Conservation (phyloP, 2,113 vertebrate genomes). For the Erythrolamprus reginae region DNA sequence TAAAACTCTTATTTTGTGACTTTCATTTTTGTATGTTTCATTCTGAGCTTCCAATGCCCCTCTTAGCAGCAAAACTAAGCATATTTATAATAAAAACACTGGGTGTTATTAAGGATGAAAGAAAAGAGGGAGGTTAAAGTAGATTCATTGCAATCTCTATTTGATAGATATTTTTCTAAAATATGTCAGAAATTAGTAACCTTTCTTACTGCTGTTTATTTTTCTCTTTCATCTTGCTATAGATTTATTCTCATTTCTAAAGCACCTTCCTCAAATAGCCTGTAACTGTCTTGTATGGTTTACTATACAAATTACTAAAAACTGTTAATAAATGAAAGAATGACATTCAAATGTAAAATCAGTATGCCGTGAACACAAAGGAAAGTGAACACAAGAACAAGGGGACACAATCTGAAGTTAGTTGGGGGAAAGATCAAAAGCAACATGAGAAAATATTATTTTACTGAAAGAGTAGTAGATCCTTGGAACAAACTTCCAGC, state of each 20-base stretch:
- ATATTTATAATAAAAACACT: not conserved
- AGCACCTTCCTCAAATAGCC: slow-evolving; percentile 42
- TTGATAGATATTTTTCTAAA: slow-evolving; percentile 37
- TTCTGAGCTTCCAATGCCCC: not conserved
- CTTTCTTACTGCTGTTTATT: not conserved
- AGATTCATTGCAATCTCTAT: not conserved
- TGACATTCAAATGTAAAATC: slow-evolving; percentile 31
- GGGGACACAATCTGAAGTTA: too few species aligned
- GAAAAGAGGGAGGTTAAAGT: not conserved
- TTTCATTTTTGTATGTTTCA: not conserved
- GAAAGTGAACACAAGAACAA: too few species aligned
- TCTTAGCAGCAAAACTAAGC: not conserved
- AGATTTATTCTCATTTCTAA: slow-evolving; percentile 43
- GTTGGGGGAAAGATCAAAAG: too few species aligned
- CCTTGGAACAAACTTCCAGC: too few species aligned
- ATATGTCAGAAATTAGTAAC: slow-evolving; percentile 29
- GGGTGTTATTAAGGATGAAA: slow-evolving; percentile 7
- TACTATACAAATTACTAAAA: slow-evolving; percentile 28
- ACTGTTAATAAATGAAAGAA: slow-evolving; percentile 21
- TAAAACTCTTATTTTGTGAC: not conserved
- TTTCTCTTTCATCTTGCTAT: slow-evolving; percentile 36
- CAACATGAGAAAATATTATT: too few species aligned
- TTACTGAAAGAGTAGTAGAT: too few species aligned
- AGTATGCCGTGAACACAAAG: too few species aligned
- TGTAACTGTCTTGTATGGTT: slow-evolving; percentile 36